phyloP scores from a whole-genome alignment of 1,140 invertebrate species.

The Odontomachus brunneus region DNA sequence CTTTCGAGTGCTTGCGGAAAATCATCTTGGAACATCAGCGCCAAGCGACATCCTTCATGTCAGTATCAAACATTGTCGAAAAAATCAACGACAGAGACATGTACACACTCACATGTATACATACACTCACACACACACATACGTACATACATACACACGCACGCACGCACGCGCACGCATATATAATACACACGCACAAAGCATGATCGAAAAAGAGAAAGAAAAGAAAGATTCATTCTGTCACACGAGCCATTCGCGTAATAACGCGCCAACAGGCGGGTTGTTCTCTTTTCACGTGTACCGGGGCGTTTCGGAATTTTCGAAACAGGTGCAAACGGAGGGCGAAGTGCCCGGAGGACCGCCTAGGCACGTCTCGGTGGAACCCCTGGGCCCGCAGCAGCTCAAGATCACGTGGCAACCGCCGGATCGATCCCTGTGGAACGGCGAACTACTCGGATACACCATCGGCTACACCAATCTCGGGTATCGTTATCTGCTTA shows the following conservation, averaged over 20 bases:
- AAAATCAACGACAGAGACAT: conserved; percentile 17
- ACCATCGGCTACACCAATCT: conserved; percentile 87
- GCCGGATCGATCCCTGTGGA: conserved; percentile 86
- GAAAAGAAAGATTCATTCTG: conserved; percentile 27
- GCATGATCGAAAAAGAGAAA: conserved; percentile 40
- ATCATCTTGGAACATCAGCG: conserved; percentile 88
- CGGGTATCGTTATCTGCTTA: conserved; percentile 78
- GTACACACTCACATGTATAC: background rate
- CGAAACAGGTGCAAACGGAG: conserved; percentile 85
- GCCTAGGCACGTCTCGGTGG: conserved; percentile 86
- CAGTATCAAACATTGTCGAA: conserved; percentile 78
- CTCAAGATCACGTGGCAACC: conserved; percentile 88
- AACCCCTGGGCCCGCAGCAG: conserved; percentile 86
- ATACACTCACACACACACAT: too few relatives aligned
- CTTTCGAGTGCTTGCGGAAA: conserved; percentile 89
- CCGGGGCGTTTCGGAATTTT: conserved; percentile 54
- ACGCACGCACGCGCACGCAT: background rate
- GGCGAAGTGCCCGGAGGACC: conserved; percentile 88
- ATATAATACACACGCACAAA: background rate
- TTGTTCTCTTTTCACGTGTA: conserved; percentile 33
- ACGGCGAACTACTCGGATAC: conserved; percentile 88
- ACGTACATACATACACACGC: background rate
- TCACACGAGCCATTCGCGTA: conserved; percentile 46
- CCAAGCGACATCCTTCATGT: conserved; percentile 88
- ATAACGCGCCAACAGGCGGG: conserved; percentile 8